phyloP scores from a whole-genome alignment of 2,113 vertebrate species.

The Prunella fulvescens region DNA sequence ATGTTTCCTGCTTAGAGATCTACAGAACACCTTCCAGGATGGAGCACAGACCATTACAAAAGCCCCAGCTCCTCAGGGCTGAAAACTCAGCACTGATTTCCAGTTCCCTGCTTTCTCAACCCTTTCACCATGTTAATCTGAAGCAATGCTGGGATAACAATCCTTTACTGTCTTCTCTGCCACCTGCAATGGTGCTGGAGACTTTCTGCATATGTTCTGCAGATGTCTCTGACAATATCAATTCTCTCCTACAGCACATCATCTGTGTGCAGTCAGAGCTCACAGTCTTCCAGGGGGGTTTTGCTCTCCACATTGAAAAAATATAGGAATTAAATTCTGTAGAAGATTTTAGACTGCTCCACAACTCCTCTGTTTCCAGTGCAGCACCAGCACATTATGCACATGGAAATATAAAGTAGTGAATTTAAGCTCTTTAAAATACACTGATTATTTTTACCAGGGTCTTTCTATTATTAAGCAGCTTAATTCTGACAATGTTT shows the following conservation, averaged over 20 bases:
- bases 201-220: not conserved
- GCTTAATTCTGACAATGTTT: not conserved
- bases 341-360: not conserved
- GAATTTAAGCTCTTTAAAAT: not conserved
- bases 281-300: not conserved
- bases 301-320: not conserved
- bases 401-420: not conserved
- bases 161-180: not conserved
- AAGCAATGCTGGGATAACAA: fast-evolving
- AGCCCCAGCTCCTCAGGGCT: not conserved
- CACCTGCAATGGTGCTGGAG: not conserved
- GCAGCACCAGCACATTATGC: not conserved
- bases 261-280: not conserved
- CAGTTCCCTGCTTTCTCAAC: not conserved
- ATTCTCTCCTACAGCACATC: not conserved
- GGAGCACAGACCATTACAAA: not conserved
- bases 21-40: not conserved
- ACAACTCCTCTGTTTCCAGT: not conserved
- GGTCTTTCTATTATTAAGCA: not conserved
- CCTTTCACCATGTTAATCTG: fast-evolving
- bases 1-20: not conserved
- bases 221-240: not conserved
- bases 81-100: not conserved
- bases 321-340: not conserved
- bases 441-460: not conserved